Conservation (phyloP, 2,113 vertebrate genomes). For the Semicossyphus pulcher region DNA sequence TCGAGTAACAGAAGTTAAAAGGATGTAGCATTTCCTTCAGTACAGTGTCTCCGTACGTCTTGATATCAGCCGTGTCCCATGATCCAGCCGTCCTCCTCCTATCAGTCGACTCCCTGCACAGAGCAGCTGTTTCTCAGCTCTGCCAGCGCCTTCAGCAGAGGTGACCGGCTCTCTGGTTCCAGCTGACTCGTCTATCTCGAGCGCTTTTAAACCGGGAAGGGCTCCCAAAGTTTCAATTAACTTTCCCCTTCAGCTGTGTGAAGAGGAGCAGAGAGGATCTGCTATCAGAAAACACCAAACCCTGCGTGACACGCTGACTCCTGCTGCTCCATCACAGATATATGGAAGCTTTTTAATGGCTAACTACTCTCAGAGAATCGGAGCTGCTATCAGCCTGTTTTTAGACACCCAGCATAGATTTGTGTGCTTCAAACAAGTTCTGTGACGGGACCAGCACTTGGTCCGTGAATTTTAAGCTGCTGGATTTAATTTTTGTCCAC, state of each 20-base stretch:
- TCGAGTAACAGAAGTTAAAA: no score
- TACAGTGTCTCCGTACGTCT: not conserved
- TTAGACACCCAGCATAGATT: no score
- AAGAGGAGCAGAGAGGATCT: no score
- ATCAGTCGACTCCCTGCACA: not conserved
- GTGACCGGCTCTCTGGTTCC: not conserved
- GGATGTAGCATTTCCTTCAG: not conserved
- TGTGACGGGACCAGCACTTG: no score
- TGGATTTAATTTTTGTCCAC: no score
- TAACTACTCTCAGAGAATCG: not conserved
- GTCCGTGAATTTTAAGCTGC: no score
- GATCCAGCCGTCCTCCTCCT: not conserved
- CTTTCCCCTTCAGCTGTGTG: not conserved
- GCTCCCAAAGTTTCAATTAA: slow-evolving; percentile 37
- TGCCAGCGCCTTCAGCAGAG: not conserved
- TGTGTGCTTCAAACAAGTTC: no score
- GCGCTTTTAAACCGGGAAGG: not conserved
- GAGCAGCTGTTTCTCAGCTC: not conserved
- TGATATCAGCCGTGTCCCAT: not conserved
- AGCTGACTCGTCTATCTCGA: not conserved
- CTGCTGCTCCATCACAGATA: not conserved
- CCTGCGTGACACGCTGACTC: not conserved
- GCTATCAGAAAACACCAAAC: not conserved
- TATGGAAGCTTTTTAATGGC: not conserved
- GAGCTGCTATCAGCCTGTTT: no score